Percentiles rank a stretch among this genome's conserved stretches.
Evolutionary conservation across 2,797 vertebrate species (phyloP).

Genomic region (Melopsittacus undulatus): DNA sequence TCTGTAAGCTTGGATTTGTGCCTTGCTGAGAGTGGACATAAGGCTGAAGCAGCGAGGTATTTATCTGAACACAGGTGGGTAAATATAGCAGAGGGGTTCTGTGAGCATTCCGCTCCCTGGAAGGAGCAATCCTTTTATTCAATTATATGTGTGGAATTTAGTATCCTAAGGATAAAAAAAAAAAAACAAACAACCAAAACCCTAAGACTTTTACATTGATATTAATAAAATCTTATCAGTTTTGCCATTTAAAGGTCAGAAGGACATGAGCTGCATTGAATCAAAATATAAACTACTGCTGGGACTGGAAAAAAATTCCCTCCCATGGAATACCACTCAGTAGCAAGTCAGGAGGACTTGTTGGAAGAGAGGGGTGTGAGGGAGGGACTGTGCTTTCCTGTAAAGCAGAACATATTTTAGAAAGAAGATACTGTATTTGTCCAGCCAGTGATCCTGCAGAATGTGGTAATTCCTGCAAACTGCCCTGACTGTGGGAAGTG

Average conservation of each 20-base stretch:
- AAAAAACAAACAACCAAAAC: too few relatives aligned
- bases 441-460: neutral
- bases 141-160: neutral
- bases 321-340: neutral
- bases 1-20: neutral
- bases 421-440: neutral
- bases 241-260: constrained; percentile 44
- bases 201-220: neutral
- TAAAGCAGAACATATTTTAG: neutral
- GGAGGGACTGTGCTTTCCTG: neutral
- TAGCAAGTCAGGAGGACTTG: neutral
- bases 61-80: neutral
- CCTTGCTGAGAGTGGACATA: neutral
- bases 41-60: neutral
- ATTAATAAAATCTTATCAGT: constrained; percentile 18
- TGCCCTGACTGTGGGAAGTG: neutral
- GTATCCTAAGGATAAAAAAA: neutral
- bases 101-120: neutral
- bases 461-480: neutral
- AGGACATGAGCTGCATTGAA: neutral
- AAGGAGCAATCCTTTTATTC: neutral
- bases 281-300: neutral
- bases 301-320: neutral
- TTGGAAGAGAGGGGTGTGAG: neutral
- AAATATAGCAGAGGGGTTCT: neutral